Percentiles rank a stretch among this genome's conserved stretches.
phyloP scores from a whole-genome alignment of 2,888 invertebrate species.

The Amblyjoppa fuscipennis region DNA sequence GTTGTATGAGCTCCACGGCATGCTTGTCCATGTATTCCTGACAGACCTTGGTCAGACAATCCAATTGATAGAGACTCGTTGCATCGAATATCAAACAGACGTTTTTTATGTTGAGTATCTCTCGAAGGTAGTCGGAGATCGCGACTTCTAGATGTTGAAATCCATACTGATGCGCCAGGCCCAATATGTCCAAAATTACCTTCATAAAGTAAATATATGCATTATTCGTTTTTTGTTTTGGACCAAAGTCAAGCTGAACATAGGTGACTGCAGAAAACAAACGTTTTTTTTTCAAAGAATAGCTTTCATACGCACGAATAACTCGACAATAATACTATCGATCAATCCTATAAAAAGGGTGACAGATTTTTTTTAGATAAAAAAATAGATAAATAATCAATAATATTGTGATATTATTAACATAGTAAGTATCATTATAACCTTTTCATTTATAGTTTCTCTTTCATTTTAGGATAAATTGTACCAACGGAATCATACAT shows the following conservation, averaged over 20 bases:
- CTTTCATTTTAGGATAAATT: not conserved
- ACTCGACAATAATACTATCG: too few relatives aligned
- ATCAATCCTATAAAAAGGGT: too few relatives aligned
- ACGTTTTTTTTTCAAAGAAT: not conserved
- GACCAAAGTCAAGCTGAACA: not conserved
- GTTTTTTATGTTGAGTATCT: constrained; percentile 94
- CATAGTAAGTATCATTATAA: too few relatives aligned
- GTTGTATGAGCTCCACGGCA: constrained; percentile 93
- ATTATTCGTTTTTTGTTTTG: constrained; percentile 34
- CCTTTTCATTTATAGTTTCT: not conserved
- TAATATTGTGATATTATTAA: too few relatives aligned
- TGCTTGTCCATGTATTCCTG: constrained; percentile 96
- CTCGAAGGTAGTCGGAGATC: constrained; percentile 96
- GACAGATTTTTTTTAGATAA: not conserved
- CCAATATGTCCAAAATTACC: constrained; percentile 88
- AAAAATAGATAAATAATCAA: too few relatives aligned
- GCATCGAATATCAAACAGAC: constrained; percentile 98
- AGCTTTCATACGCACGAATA: too few relatives aligned
- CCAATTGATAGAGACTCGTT: constrained; percentile 90
- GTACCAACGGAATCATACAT: not conserved
- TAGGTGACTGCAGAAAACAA: not conserved
- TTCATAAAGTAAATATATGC: constrained; percentile 73
- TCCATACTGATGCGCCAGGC: constrained; percentile 98
- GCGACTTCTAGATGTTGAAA: constrained; percentile 96
- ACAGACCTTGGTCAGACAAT: constrained; percentile 88